Conservation (phyloP, 2,888 invertebrate genomes). For the Amitus sp. region DNA sequence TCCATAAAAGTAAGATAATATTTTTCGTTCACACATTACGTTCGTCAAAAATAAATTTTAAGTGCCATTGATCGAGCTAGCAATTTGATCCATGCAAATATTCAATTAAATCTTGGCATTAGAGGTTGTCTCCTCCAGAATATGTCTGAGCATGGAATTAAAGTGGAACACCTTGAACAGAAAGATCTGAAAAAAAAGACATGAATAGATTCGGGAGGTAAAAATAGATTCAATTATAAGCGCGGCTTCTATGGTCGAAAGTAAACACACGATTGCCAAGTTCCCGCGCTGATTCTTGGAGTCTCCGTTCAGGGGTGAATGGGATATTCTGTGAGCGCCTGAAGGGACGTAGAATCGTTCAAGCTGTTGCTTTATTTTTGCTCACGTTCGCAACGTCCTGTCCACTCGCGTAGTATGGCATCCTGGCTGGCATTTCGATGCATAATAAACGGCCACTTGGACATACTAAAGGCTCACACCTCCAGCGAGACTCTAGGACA, state of each 20-base stretch:
- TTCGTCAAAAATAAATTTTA: too few species aligned
- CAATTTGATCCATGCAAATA: too few species aligned
- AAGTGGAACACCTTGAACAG: background rate
- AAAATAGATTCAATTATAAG: background rate
- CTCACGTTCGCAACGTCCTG: conserved; percentile 61
- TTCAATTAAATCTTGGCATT: too few species aligned
- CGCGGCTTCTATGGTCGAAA: background rate
- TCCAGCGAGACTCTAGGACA: conserved; percentile 39
- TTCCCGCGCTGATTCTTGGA: conserved; percentile 4
- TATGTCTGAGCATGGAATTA: too few species aligned
- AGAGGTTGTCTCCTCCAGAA: too few species aligned
- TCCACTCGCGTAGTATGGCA: conserved; percentile 63
- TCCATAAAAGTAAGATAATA: too few species aligned
- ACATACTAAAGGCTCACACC: conserved; percentile 57
- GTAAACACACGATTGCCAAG: conserved; percentile 1
- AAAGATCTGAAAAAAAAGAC: background rate
- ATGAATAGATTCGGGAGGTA: background rate
- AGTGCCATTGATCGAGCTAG: too few species aligned
- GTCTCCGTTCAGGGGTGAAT: conserved; percentile 8
- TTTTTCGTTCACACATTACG: too few species aligned
- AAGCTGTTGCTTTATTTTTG: conserved; percentile 58
- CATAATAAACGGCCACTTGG: conserved; percentile 65
- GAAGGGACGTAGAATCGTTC: conserved; percentile 63
- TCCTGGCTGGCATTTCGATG: conserved; percentile 64
- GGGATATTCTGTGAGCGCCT: conserved; percentile 46